phyloP scores from a whole-genome alignment of 2,797 vertebrate genomes.

The Danio aesculapii region DNA sequence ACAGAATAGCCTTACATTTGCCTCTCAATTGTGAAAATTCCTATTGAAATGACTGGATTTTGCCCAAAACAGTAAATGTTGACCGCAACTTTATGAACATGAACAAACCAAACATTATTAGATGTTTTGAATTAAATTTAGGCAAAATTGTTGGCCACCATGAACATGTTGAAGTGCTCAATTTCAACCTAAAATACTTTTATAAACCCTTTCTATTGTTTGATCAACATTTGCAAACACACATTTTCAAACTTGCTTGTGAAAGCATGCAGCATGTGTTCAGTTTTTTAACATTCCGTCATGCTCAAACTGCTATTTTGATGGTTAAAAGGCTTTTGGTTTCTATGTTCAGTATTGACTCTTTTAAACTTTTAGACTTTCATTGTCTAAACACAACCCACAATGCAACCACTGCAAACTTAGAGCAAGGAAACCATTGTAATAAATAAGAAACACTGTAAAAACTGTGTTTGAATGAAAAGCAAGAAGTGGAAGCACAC shows the following conservation, averaged over 20 bases:
- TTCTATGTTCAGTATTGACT: not conserved
- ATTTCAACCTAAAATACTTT: not conserved
- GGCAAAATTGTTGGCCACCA: not conserved
- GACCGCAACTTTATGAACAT: too few species aligned
- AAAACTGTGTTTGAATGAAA: too few species aligned
- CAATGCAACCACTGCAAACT: not conserved
- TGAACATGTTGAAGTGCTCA: not conserved
- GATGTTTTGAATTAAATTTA: not conserved
- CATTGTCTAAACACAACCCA: not conserved
- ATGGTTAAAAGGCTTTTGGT: not conserved
- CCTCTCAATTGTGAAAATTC: too few species aligned
- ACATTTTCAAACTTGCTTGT: not conserved
- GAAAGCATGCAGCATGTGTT: not conserved
- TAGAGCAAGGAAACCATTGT: not conserved
- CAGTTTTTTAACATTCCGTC: not conserved
- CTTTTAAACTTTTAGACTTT: too few species aligned
- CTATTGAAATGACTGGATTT: too few species aligned
- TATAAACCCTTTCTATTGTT: too few species aligned
- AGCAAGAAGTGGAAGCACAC: not conserved
- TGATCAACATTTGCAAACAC: not conserved
- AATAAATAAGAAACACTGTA: not conserved
- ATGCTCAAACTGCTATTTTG: not conserved
- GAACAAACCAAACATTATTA: not conserved
- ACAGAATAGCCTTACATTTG: too few species aligned
- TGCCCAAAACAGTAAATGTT: too few species aligned